phyloP scores from a whole-genome alignment of 2,797 vertebrate genomes.

The Miichthys miiuy region DNA sequence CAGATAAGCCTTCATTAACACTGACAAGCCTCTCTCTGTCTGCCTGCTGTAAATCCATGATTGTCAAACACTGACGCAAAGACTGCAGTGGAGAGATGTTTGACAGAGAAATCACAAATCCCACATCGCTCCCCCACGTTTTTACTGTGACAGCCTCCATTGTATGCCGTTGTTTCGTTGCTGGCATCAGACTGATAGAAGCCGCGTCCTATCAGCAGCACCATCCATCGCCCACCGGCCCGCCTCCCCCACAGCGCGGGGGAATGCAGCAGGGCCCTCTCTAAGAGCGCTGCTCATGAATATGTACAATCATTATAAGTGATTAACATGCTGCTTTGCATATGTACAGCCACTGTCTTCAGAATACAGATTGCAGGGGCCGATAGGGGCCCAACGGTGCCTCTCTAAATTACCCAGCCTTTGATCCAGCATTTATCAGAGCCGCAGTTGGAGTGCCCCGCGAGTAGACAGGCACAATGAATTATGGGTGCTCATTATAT shows the following conservation, averaged over 20 bases:
- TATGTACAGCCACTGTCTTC: conserved; percentile 75
- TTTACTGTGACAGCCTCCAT: conserved; percentile 63
- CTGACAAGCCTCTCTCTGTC: conserved; percentile 56
- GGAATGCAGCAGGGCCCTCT: conserved; percentile 64
- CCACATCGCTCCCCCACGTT: conserved; percentile 66
- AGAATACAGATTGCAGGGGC: conserved; percentile 79
- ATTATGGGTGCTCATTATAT: conserved; percentile 78
- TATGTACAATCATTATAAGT: conserved; percentile 84
- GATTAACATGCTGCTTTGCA: conserved; percentile 86
- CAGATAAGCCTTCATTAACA: conserved; percentile 74
- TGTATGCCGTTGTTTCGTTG: conserved; percentile 52
- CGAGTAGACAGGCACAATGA: conserved; percentile 73
- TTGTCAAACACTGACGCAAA: conserved; percentile 50
- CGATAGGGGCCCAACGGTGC: conserved; percentile 74
- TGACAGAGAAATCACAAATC: conserved; percentile 68
- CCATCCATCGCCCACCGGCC: conserved; percentile 69
- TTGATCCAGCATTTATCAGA: conserved; percentile 84
- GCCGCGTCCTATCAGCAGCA: conserved; percentile 65
- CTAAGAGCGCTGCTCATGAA: conserved; percentile 80
- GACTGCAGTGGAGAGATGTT: conserved; percentile 45
- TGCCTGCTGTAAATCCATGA: conserved; percentile 53
- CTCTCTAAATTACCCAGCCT: conserved; percentile 79
- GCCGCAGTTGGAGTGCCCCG: conserved; percentile 63
- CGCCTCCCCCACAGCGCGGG: conserved; percentile 62
- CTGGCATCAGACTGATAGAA: conserved; percentile 67